A percentile compares a stretch with the other conserved stretches of the same genome.
Conservation (phyloP, 1,140 invertebrate species). For the Stratiolaelaps scimitus region DNA sequence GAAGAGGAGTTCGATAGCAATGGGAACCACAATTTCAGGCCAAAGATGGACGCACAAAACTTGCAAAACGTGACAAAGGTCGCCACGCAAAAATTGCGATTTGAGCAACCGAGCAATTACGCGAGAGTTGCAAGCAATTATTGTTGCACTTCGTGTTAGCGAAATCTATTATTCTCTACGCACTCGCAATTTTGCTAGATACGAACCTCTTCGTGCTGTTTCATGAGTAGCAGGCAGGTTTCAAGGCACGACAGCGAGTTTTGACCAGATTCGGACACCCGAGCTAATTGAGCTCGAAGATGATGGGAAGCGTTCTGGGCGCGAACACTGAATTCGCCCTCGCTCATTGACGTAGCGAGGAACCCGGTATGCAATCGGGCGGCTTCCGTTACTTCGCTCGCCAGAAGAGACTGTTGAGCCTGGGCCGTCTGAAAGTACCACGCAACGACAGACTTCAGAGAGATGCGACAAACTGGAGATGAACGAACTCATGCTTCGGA, state of each 20-base stretch:
- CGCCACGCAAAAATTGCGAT: no score
- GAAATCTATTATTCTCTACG: not conserved
- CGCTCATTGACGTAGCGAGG: not conserved
- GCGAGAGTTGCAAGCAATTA: not conserved
- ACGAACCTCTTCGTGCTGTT: slow-evolving; percentile 9
- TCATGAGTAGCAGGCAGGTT: slow-evolving; percentile 17
- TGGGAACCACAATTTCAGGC: no score
- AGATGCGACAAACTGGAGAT: no score
- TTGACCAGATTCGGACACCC: not conserved
- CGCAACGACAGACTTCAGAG: no score
- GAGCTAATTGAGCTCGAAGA: not conserved
- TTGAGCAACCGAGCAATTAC: not conserved
- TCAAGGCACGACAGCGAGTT: not conserved
- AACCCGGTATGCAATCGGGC: not conserved
- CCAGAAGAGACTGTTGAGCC: not conserved
- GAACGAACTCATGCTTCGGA: no score
- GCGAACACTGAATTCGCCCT: slow-evolving; percentile 1
- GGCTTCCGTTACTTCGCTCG: slow-evolving; percentile 2
- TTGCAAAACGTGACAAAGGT: no score
- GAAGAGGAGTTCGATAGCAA: no score
- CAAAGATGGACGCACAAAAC: no score
- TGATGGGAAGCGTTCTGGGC: slow-evolving; percentile 2
- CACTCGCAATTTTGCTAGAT: not conserved
- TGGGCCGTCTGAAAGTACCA: not conserved
- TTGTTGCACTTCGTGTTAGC: not conserved